These are phyloP conservation scores for Ptilodon capucinus DNA, from an alignment of 2,888 invertebrate genomes.

Conservation along the genomic window DNA sequence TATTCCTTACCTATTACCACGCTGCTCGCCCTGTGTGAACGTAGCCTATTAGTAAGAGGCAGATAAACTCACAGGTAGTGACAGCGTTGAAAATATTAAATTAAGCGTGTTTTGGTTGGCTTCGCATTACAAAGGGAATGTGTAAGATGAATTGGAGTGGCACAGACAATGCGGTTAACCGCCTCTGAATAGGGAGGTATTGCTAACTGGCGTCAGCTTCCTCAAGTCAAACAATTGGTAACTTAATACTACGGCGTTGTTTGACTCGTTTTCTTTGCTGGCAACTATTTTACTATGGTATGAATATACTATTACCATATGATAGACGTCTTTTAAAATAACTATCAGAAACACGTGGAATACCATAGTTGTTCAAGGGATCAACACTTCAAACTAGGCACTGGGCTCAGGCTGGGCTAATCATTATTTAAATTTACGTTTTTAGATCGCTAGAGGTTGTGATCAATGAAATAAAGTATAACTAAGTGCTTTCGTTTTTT, in stretches of 20 bases:
- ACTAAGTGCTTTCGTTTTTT: too few species aligned
- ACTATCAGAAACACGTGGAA: too few species aligned
- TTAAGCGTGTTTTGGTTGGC: not conserved
- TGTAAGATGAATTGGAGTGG: slow-evolving; percentile 3
- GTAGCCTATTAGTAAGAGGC: not conserved
- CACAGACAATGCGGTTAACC: slow-evolving; percentile 12
- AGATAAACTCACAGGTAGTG: not conserved
- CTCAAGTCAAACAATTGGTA: slow-evolving; percentile 2
- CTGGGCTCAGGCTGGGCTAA: too few species aligned
- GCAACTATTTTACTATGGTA: not conserved
- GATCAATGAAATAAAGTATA: too few species aligned
- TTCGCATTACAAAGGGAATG: slow-evolving; percentile 18
- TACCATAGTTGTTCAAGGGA: too few species aligned
- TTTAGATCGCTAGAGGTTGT: too few species aligned
- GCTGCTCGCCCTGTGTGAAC: too few species aligned
- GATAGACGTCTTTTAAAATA: too few species aligned
- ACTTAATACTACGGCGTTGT: not conserved
- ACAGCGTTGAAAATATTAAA: not conserved
- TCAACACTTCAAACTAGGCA: too few species aligned
- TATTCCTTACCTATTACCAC: too few species aligned
- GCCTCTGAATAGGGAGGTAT: slow-evolving; percentile 13
- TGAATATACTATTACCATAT: too few species aligned
- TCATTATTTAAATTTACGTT: too few species aligned
- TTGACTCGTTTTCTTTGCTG: not conserved
- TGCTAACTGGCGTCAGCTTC: slow-evolving; percentile 13